Evolutionary conservation across 2,113 vertebrate genomes (phyloP).

Genomic region (Acanthochromis polyacanthus): DNA sequence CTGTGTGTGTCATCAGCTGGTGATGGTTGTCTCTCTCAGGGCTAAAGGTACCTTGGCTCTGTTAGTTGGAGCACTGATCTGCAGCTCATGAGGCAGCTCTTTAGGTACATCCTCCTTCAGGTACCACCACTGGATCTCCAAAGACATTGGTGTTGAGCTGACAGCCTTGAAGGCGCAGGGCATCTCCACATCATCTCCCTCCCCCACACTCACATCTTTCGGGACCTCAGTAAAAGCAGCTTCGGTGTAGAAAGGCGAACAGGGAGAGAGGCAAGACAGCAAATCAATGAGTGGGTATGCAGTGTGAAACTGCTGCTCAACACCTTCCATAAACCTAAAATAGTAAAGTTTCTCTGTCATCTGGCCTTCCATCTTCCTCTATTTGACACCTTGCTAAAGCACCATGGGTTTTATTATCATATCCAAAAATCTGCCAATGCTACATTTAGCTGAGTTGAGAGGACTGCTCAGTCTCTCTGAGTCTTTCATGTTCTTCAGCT

Average conservation of each 20-base stretch:
- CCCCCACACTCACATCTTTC: slow-evolving; percentile 93
- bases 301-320: neutral
- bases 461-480: too few species aligned
- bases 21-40: neutral
- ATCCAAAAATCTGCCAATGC: too few species aligned
- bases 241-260: slow-evolving; percentile 69
- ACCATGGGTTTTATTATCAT: too few species aligned
- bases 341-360: neutral
- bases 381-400: neutral
- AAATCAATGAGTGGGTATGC: slow-evolving; percentile 21
- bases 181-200: slow-evolving; percentile 98
- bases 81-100: slow-evolving; percentile 89
- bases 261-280: slow-evolving; percentile 59
- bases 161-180: slow-evolving; percentile 94
- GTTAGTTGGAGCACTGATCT: slow-evolving; percentile 88
- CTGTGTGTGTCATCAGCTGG: neutral
- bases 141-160: slow-evolving; percentile 91
- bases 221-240: slow-evolving; percentile 96
- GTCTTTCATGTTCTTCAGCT: neutral
- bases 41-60: slow-evolving; percentile 89
- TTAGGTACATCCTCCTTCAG: slow-evolving; percentile 88
- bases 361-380: neutral
- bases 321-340: neutral
- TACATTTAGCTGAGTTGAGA: too few species aligned
- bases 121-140: slow-evolving; percentile 99